Conservation (phyloP, 2,888 invertebrate species). For the Drosophila cognata region DNA sequence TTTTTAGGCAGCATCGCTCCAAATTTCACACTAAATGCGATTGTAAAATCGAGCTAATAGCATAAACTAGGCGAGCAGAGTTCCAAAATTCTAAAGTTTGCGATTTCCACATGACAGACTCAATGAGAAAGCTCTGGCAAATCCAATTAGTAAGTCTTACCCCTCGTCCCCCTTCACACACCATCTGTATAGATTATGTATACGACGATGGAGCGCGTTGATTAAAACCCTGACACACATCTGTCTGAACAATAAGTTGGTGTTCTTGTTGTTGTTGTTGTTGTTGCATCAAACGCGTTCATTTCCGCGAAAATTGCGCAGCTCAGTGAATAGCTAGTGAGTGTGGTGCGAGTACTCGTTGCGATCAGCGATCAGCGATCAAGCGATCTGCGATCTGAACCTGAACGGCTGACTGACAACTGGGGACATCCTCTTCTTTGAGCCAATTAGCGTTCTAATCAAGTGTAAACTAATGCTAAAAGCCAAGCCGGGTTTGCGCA, state of each 20-base stretch:
- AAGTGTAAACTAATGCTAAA: conserved; percentile 81
- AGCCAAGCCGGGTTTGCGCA: conserved; percentile 72
- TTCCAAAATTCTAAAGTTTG: not conserved
- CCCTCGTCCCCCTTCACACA: not conserved
- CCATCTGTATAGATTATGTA: not conserved
- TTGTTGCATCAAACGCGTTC: conserved; percentile 13
- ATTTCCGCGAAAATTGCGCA: conserved; percentile 72
- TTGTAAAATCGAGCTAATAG: not conserved
- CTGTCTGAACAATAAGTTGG: conserved; percentile 36
- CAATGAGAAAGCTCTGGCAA: conserved; percentile 8
- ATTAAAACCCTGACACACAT: conserved; percentile 53
- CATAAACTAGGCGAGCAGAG: not conserved
- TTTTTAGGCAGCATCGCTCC: not conserved
- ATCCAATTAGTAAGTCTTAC: conserved; percentile 12
- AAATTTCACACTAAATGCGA: not conserved
- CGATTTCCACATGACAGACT: conserved; percentile 18
- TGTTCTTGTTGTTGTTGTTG: not conserved
- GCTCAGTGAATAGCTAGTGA: conserved; percentile 60
- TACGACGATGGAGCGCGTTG: conserved; percentile 20
- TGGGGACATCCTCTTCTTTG: conserved; percentile 30
- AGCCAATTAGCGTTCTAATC: conserved; percentile 80
- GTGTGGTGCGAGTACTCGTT: conserved; percentile 24
- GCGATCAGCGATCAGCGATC: conserved; percentile 1
- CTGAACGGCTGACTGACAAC: conserved; percentile 7
- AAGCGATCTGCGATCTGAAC: not conserved